A percentile compares a stretch with the other conserved stretches of the same genome.
Evolutionary conservation across 2,797 vertebrate species (phyloP).

Genomic region (Arrhamphus sclerolepis): DNA sequence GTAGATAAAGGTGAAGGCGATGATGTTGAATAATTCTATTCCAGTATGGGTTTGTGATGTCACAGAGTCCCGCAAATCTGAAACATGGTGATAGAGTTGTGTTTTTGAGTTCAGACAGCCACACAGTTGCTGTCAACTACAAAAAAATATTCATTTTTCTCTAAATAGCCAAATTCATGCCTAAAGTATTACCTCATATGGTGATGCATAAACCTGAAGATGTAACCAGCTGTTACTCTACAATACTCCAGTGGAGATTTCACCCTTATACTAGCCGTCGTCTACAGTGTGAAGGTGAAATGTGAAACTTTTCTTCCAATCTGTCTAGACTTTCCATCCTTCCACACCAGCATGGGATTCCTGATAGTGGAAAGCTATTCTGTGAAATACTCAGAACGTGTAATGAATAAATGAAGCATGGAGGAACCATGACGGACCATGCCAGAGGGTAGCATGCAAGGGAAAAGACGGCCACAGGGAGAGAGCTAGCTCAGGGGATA

Average conservation of each 20-base stretch:
- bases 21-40: too few species aligned
- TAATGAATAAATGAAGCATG: slow-evolving; percentile 73
- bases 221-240: neutral
- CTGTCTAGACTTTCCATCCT: slow-evolving; percentile 60
- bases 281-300: slow-evolving; percentile 59
- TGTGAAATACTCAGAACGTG: slow-evolving; percentile 55
- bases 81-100: too few species aligned
- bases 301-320: slow-evolving; percentile 34
- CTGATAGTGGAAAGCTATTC: slow-evolving; percentile 60
- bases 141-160: too few species aligned
- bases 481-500: neutral
- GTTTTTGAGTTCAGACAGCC: too few species aligned
- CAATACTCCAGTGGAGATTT: slow-evolving; percentile 11
- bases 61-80: too few species aligned
- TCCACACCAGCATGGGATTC: slow-evolving; percentile 53
- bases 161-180: too few species aligned
- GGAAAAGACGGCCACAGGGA: slow-evolving; percentile 14
- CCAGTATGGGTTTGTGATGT: too few species aligned
- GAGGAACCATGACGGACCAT: slow-evolving; percentile 58
- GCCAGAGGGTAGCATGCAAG: slow-evolving; percentile 39
- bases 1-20: too few species aligned
- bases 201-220: neutral
- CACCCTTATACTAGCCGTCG: slow-evolving; percentile 17
- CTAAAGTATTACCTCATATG: neutral
- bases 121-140: too few species aligned